phyloP scores from a whole-genome alignment of 2,797 vertebrate genomes.

The Neosilurus hyrtlii region DNA sequence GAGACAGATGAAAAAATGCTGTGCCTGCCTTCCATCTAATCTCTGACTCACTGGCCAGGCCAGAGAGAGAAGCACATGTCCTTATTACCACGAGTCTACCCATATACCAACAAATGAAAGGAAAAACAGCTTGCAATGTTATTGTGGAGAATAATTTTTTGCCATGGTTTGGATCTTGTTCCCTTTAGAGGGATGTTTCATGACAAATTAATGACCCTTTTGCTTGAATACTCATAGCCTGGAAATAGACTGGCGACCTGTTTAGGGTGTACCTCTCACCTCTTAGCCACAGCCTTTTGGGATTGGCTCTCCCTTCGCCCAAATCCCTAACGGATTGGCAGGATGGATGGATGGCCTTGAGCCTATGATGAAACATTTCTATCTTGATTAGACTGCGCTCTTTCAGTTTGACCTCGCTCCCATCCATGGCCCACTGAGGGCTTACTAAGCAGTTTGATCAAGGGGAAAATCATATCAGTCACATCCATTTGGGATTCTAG shows the following conservation, averaged over 20 bases:
- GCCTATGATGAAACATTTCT: not conserved
- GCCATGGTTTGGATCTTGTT: not conserved
- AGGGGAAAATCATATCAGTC: not conserved
- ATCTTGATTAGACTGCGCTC: not conserved
- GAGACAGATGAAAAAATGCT: not conserved
- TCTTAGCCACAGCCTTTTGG: no score
- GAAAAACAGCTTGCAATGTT: not conserved
- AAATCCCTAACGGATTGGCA: no score
- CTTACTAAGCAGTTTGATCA: not conserved
- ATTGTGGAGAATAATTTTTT: not conserved
- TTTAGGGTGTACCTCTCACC: no score
- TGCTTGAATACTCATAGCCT: no score
- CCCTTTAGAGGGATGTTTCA: not conserved
- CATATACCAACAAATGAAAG: not conserved
- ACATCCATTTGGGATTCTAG: not conserved
- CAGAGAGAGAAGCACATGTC: constrained; percentile 11
- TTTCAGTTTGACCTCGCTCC: not conserved
- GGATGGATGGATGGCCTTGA: not conserved
- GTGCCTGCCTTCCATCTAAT: not conserved
- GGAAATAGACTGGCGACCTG: no score
- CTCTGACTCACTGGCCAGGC: not conserved
- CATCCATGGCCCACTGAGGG: not conserved
- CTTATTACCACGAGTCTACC: constrained; percentile 16
- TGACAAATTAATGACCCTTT: not conserved
- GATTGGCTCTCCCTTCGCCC: no score